Evolutionary conservation across 2,797 vertebrate genomes (phyloP), one percentile per base, ranked within the genome.

Genomic region (Trematomus bernacchii): DNA sequence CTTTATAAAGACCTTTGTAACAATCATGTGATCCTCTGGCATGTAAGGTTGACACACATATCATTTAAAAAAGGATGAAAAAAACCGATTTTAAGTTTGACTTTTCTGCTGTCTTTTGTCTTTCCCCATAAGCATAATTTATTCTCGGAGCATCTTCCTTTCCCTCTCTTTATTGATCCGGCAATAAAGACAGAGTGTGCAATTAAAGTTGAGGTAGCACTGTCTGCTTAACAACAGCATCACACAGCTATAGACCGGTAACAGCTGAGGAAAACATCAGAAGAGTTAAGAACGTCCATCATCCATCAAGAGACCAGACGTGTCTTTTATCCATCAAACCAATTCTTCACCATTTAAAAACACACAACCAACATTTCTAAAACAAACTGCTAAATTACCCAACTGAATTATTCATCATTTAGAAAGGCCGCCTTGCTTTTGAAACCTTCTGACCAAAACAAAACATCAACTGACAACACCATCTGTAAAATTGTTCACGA

Each of bases 231-330:
- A 1, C 40, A 51, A 9, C 16, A 27, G 7, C 5, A 44, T 44
- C 19, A 47, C n/a, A 40, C 18, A 10, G 23, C 52, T 50, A 40
- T 33, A n/a, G 66, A 66, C 47, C 18, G 19, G 6, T 37, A 21
- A 48, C 13, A 64, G 15, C 48, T 67, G 50, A 33, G 15, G 6
- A 27, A 7, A 61, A 80, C 43, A 63, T 58, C 21, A 44, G 18
- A 47, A 18, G 50, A 54, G 19, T 53, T 18, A 50, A 54, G 11
- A 61, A 51, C 37, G 48, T 14, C 37, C 58, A 63, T 47, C 27
- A 54, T 37, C 33, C 40, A 67, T 43, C n/a, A 37, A 37, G 33
- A 33, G 33, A 37, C 8, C 33, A 37, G 33, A 37, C 8, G 33
- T 37, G 33, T 37, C 7, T 37, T 37, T 37, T 37, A 37, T 7